A percentile compares a stretch with the other conserved stretches of the same genome.
These are phyloP conservation scores for Mustela lutreola DNA, from an alignment of 2,113 vertebrate species.

Conservation along the genomic window DNA sequence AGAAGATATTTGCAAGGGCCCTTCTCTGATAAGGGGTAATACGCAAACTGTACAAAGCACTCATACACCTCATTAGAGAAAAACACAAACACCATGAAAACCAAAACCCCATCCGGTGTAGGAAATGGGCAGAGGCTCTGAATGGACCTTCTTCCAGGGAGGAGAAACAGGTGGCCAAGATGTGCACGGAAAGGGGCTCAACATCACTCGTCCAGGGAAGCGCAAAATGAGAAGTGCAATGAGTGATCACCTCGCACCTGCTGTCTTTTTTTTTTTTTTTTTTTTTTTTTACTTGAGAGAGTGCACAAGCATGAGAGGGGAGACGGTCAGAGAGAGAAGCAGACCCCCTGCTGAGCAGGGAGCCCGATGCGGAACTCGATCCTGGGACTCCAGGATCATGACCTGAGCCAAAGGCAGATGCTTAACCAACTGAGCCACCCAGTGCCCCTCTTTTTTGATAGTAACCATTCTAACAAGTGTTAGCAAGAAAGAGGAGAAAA, in stretches of 20 bases:
- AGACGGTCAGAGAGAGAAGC: too few relatives aligned
- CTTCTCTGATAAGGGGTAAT: neutral
- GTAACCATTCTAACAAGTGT: neutral
- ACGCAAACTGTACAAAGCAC: neutral
- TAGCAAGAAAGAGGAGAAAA: neutral
- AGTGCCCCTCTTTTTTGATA: neutral
- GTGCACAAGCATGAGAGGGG: too few relatives aligned
- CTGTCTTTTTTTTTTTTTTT: neutral
- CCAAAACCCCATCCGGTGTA: neutral
- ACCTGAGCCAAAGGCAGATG: too few relatives aligned
- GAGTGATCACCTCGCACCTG: neutral
- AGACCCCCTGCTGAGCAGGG: too few relatives aligned
- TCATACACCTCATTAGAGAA: neutral
- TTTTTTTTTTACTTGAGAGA: too few relatives aligned
- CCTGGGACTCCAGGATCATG: too few relatives aligned
- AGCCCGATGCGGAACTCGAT: too few relatives aligned
- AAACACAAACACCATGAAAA: neutral
- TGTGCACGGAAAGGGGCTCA: neutral
- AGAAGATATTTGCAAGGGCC: neutral
- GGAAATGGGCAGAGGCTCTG: neutral
- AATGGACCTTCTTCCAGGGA: neutral
- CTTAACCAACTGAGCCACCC: too few relatives aligned
- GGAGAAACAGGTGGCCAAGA: neutral
- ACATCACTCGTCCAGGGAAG: neutral
- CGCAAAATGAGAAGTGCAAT: neutral